Evolutionary conservation across 2,888 invertebrate species (phyloP).

Genomic region (Neoascia interrupta): DNA sequence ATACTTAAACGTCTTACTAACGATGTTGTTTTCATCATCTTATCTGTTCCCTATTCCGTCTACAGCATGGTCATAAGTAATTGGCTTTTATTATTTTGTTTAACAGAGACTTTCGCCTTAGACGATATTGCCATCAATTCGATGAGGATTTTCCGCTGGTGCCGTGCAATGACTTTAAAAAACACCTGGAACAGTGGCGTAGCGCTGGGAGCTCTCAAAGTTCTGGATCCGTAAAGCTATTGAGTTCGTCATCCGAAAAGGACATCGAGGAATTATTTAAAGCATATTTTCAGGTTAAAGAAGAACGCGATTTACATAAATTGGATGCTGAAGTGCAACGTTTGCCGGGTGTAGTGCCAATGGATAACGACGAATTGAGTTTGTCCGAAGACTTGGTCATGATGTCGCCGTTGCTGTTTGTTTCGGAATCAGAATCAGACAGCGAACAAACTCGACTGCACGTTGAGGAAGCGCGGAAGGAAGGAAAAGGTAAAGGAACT

Average conservation of each 20-base stretch:
- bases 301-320: constrained; percentile 30
- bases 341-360: background rate
- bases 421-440: constrained; percentile 75
- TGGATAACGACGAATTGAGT: constrained; percentile 70
- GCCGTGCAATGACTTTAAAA: constrained; percentile 73
- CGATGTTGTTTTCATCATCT: background rate
- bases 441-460: constrained; percentile 57
- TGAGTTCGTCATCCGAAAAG: constrained; percentile 71
- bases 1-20: constrained; percentile 37
- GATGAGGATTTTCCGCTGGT: constrained; percentile 76
- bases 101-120: constrained; percentile 75
- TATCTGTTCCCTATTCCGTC: background rate
- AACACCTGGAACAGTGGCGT: constrained; percentile 74
- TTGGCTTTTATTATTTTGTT: constrained; percentile 15
- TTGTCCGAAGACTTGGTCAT: constrained; percentile 74
- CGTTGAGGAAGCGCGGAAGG: background rate
- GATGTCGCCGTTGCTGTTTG: constrained; percentile 77
- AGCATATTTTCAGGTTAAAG: constrained; percentile 65
- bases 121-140: constrained; percentile 78
- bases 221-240: constrained; percentile 65
- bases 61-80: background rate
- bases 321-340: constrained; percentile 37
- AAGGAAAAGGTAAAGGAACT: no score
- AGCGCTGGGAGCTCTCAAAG: constrained; percentile 70
- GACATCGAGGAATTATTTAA: constrained; percentile 75